Percentiles rank a stretch among this genome's conserved stretches.
These are phyloP conservation scores for Camelus dromedarius DNA, from an alignment of 2,113 vertebrate species.

Conservation along the genomic window DNA sequence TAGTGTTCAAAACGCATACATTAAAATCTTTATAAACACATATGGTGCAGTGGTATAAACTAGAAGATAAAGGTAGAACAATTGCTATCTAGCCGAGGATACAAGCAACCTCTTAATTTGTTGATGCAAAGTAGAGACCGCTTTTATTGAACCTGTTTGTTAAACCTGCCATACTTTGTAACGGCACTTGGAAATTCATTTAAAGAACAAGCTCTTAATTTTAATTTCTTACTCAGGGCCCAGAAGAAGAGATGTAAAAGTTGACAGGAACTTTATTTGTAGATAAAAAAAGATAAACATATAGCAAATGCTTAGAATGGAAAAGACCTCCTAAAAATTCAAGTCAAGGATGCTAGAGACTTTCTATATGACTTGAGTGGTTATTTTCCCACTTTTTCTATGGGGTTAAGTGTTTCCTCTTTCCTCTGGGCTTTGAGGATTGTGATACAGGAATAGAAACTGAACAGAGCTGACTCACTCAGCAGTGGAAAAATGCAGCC, in stretches of 20 bases:
- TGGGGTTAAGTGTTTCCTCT: not conserved
- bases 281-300: constrained; percentile 61
- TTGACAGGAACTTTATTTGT: constrained; percentile 73
- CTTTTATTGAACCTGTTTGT: constrained; percentile 82
- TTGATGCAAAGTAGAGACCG: constrained; percentile 70
- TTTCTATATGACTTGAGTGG: constrained; percentile 17
- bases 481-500: constrained; percentile 26
- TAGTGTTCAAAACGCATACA: constrained; percentile 58
- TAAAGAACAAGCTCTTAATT: constrained; percentile 78
- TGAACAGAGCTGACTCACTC: not conserved
- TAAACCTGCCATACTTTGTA: constrained; percentile 80
- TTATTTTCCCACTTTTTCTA: not conserved
- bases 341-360: constrained; percentile 53
- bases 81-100: constrained; percentile 72
- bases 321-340: constrained; percentile 66
- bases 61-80: constrained; percentile 76
- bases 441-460: constrained; percentile 34
- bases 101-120: constrained; percentile 78
- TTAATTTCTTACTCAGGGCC: constrained; percentile 80
- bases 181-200: constrained; percentile 77
- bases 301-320: constrained; percentile 57
- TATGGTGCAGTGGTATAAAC: constrained; percentile 56
- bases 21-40: constrained; percentile 67
- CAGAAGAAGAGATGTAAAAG: constrained; percentile 76
- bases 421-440: not conserved